These are phyloP conservation scores for Recurvirostra avosetta DNA, from an alignment of 2,113 vertebrate genomes.

Conservation along the genomic window DNA sequence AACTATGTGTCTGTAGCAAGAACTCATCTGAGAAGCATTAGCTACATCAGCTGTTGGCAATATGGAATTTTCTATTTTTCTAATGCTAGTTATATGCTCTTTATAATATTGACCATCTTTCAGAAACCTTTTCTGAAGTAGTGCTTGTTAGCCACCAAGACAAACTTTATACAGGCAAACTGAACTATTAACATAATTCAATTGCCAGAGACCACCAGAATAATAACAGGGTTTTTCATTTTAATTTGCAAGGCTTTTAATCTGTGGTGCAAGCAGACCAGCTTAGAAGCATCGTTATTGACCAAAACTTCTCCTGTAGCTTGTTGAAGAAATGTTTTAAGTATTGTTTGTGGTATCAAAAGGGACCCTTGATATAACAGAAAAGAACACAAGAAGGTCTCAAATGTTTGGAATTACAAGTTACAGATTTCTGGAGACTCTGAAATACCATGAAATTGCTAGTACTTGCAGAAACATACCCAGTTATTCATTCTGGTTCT, in stretches of 20 bases:
- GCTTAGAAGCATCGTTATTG: neutral
- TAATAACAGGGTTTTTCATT: neutral
- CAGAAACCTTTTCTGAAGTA: neutral
- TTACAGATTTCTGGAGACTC: neutral
- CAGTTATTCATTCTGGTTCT: neutral
- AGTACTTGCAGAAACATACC: neutral
- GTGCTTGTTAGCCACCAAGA: neutral
- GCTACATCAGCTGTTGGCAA: neutral
- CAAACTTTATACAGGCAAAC: neutral
- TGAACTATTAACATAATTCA: neutral
- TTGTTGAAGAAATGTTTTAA: neutral
- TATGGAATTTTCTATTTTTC: neutral
- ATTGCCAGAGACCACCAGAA: neutral
- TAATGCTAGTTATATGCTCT: neutral
- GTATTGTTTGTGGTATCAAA: neutral
- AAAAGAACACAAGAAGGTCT: neutral
- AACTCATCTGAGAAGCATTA: neutral
- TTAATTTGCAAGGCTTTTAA: neutral
- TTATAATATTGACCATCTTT: neutral
- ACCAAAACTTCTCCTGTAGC: neutral
- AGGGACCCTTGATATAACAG: neutral
- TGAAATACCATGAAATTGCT: neutral
- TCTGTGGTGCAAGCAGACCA: neutral
- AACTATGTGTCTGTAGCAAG: neutral
- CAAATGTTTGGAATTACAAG: neutral